phyloP scores from a whole-genome alignment of 2,888 invertebrate species.

The Mallateleia sp. region DNA sequence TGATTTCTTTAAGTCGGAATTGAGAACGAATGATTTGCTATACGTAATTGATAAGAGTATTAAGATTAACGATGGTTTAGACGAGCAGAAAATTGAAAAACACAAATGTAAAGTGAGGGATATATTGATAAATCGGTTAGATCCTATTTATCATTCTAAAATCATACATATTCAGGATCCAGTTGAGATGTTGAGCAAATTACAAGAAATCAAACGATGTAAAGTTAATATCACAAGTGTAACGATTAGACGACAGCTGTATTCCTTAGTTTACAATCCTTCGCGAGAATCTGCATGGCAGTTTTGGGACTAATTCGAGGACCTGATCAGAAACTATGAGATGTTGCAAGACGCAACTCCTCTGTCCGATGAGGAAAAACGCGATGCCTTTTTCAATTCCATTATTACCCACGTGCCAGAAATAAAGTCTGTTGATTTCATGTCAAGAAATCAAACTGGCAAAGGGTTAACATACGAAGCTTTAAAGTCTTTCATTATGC shows the following conservation, averaged over 20 bases:
- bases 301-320: constrained; percentile 74
- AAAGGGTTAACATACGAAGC: constrained; percentile 68
- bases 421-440: neutral
- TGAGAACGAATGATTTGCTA: constrained; percentile 39
- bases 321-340: constrained; percentile 58
- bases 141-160: neutral
- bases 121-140: constrained; percentile 5
- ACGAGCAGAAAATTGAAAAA: constrained; percentile 23
- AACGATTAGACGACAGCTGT: constrained; percentile 45
- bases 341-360: neutral
- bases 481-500: constrained; percentile 63
- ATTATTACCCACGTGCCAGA: constrained; percentile 4
- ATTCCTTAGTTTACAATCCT: constrained; percentile 28
- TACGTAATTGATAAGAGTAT: constrained; percentile 55
- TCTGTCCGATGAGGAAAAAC: neutral
- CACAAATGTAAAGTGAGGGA: constrained; percentile 10
- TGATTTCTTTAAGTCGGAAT: constrained; percentile 56
- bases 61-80: neutral
- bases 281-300: constrained; percentile 52
- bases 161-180: neutral
- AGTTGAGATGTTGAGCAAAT: too few relatives aligned
- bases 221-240: too few relatives aligned
- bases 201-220: constrained; percentile 23
- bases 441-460: constrained; percentile 59
- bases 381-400: constrained; percentile 48